These are phyloP conservation scores for Micromys minutus DNA, from an alignment of 2,113 vertebrate genomes.

Conservation along the genomic window DNA sequence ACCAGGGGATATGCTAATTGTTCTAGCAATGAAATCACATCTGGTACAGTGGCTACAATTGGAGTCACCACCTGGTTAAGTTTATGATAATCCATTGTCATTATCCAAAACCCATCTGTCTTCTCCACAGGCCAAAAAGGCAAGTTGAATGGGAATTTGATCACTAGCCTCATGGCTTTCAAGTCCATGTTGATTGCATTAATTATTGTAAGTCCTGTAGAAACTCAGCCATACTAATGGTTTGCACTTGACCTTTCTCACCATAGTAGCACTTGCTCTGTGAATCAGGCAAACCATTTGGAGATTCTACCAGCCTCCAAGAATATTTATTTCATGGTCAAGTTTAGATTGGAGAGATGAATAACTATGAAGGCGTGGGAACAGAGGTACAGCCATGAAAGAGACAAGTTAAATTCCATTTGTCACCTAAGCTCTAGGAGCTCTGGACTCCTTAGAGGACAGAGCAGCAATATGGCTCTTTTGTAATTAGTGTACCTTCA, in stretches of 20 bases:
- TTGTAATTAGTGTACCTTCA: background rate
- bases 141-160: background rate
- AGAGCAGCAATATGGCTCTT: background rate
- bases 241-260: background rate
- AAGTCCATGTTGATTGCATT: background rate
- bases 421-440: background rate
- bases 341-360: background rate
- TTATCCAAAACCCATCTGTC: conserved; percentile 11
- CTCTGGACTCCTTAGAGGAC: background rate
- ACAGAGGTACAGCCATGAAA: background rate
- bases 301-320: background rate
- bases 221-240: background rate
- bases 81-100: conserved; percentile 32
- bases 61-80: conserved; percentile 32
- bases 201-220: background rate
- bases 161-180: background rate
- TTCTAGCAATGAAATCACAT: conserved; percentile 15
- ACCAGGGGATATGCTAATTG: background rate
- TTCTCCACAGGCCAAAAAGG: background rate
- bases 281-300: background rate
- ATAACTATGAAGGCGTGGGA: background rate
- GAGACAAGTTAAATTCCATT: background rate
- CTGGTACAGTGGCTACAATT: conserved; percentile 9
- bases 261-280: background rate
- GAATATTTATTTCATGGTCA: background rate